Evolutionary conservation across 2,888 invertebrate species (phyloP).

Genomic region (Macrophya annulata): DNA sequence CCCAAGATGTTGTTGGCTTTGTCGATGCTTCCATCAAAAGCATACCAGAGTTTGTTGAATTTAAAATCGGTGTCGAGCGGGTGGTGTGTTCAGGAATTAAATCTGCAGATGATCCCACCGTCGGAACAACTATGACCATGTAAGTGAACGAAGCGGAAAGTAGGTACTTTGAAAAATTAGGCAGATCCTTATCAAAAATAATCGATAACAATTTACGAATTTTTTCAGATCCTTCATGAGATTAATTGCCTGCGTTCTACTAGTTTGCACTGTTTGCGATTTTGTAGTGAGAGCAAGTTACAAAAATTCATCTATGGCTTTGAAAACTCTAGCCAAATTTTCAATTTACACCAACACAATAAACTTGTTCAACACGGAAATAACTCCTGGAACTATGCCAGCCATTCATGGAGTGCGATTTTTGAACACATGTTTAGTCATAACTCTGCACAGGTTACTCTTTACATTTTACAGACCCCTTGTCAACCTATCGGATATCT

Average conservation of each 20-base stretch:
- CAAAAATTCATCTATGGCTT: not conserved
- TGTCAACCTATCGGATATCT: conserved; percentile 73
- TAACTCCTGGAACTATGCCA: conserved; percentile 70
- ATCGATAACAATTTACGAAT: not conserved
- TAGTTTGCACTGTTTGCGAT: conserved; percentile 66
- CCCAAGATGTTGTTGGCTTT: conserved; percentile 68
- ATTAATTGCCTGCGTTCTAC: conserved; percentile 53
- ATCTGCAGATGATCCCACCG: not conserved
- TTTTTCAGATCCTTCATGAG: conserved; percentile 13
- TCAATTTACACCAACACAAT: conserved; percentile 76
- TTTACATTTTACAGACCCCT: conserved; percentile 73
- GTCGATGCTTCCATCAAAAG: conserved; percentile 53
- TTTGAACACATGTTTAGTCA: conserved; percentile 80
- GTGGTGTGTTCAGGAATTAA: not conserved
- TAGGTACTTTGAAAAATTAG: not conserved
- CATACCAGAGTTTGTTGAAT: not conserved
- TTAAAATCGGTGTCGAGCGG: not conserved
- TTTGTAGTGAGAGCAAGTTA: conserved; percentile 3
- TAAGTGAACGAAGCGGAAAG: not conserved
- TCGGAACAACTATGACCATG: not conserved
- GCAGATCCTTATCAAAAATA: not conserved
- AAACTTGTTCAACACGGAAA: conserved; percentile 73
- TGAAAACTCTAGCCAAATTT: conserved; percentile 71
- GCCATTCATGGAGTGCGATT: conserved; percentile 81
- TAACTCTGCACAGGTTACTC: conserved; percentile 79